Evolutionary conservation across 2,888 invertebrate species (phyloP).

Genomic region (Rhyacophila evoluta): DNA sequence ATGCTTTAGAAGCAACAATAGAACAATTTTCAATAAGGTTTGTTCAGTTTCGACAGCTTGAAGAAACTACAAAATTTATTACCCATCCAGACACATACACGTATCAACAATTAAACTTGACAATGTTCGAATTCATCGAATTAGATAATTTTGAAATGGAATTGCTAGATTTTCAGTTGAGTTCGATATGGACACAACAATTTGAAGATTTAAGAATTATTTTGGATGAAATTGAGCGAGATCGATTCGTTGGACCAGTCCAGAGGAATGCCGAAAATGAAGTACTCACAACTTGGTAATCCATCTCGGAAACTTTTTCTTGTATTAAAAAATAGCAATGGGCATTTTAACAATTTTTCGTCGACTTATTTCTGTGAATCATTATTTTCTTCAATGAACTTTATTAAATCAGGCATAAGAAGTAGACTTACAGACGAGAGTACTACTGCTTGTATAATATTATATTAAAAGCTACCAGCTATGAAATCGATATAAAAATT

Average conservation of each 20-base stretch:
- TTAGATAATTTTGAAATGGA: conserved; percentile 47
- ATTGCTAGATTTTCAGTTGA: conserved; percentile 42
- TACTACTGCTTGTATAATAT: conserved; percentile 31
- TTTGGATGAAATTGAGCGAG: conserved; percentile 26
- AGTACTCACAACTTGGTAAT: conserved; percentile 41
- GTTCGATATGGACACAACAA: conserved; percentile 42
- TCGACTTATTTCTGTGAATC: conserved; percentile 45
- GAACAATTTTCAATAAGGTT: not conserved
- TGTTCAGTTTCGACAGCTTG: not conserved
- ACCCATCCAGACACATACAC: no score
- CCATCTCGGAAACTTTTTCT: no score
- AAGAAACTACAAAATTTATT: no score
- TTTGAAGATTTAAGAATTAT: conserved; percentile 35
- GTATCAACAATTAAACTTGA: not conserved
- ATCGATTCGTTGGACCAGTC: conserved; percentile 34
- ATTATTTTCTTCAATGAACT: conserved; percentile 38
- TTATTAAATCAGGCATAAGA: conserved; percentile 28
- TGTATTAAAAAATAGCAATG: conserved; percentile 44
- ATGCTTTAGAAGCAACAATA: no score
- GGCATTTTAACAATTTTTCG: conserved; percentile 45
- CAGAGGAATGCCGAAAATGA: conserved; percentile 43
- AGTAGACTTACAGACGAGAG: conserved; percentile 31
- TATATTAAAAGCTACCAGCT: conserved; percentile 38
- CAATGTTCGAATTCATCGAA: conserved; percentile 40
- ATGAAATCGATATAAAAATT: conserved; percentile 35